A percentile compares a stretch with the other conserved stretches of the same genome.
These are phyloP conservation scores for Eilema sororculum DNA, from an alignment of 2,888 invertebrate genomes.

Conservation along the genomic window DNA sequence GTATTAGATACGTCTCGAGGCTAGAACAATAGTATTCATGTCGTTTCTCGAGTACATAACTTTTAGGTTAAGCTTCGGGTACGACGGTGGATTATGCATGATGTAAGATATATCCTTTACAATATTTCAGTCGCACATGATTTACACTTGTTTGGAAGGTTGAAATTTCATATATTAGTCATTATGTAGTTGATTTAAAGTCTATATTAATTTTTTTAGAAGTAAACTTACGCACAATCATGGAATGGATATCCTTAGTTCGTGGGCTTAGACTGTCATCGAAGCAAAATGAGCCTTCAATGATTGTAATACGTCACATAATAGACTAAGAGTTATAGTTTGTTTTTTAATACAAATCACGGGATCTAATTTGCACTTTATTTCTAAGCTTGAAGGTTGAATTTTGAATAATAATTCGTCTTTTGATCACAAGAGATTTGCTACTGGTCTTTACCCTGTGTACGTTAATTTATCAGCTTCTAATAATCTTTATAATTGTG, in stretches of 20 bases:
- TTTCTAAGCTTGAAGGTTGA: neutral
- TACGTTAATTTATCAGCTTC: too few species aligned
- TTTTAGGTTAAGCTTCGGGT: conserved; percentile 39
- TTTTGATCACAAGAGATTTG: too few species aligned
- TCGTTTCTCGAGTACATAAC: conserved; percentile 50
- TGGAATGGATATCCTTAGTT: neutral
- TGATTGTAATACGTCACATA: neutral
- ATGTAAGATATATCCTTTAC: neutral
- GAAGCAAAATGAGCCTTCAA: neutral
- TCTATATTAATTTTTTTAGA: neutral
- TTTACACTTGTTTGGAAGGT: neutral
- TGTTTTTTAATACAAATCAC: neutral
- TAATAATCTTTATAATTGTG: too few species aligned
- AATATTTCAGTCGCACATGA: neutral
- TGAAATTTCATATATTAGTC: neutral
- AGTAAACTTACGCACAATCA: neutral
- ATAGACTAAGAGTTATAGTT: neutral
- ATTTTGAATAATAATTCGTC: neutral
- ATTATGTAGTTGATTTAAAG: neutral
- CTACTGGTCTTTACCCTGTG: too few species aligned
- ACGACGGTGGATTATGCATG: conserved; percentile 29
- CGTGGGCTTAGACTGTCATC: neutral
- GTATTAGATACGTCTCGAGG: conserved; percentile 67
- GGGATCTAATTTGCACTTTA: neutral
- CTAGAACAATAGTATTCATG: conserved; percentile 65